Percentiles rank a stretch among this genome's conserved stretches.
phyloP scores from a whole-genome alignment of 1,140 invertebrate species.

The Vanessa atalanta region DNA sequence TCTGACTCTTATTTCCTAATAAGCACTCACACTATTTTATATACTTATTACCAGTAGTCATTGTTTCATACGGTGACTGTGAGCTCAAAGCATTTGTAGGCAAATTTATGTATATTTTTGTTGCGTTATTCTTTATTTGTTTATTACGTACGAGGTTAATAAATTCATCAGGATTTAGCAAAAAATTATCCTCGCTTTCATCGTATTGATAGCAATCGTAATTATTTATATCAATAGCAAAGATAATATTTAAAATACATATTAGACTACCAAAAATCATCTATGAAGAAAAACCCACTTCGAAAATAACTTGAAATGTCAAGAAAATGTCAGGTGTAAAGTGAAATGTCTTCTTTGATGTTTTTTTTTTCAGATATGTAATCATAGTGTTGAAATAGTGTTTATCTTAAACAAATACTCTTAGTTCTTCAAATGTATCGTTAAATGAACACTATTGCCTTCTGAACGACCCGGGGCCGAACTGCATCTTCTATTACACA shows the following conservation, averaged over 20 bases:
- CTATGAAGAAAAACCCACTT: not conserved
- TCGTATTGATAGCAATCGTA: slow-evolving; percentile 10
- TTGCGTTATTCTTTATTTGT: slow-evolving; percentile 8
- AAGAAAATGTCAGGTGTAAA: no score
- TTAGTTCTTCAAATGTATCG: no score
- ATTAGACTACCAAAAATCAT: not conserved
- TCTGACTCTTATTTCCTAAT: no score
- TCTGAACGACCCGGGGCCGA: no score
- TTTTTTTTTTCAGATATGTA: no score
- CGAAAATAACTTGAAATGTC: no score
- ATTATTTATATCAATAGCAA: not conserved
- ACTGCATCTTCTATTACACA: no score
- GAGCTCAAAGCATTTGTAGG: not conserved
- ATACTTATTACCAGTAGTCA: slow-evolving; percentile 8
- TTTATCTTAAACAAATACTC: no score
- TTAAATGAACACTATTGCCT: no score
- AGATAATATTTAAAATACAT: not conserved
- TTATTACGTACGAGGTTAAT: slow-evolving; percentile 8
- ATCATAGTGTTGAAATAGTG: no score
- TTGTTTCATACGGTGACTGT: not conserved
- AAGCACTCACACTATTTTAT: no score
- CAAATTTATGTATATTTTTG: slow-evolving; percentile 10
- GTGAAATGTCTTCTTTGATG: no score
- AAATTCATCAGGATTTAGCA: slow-evolving; percentile 19
- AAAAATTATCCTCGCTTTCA: slow-evolving; percentile 9